phyloP scores from a whole-genome alignment of 2,113 vertebrate genomes.

The Halcyon senegalensis region DNA sequence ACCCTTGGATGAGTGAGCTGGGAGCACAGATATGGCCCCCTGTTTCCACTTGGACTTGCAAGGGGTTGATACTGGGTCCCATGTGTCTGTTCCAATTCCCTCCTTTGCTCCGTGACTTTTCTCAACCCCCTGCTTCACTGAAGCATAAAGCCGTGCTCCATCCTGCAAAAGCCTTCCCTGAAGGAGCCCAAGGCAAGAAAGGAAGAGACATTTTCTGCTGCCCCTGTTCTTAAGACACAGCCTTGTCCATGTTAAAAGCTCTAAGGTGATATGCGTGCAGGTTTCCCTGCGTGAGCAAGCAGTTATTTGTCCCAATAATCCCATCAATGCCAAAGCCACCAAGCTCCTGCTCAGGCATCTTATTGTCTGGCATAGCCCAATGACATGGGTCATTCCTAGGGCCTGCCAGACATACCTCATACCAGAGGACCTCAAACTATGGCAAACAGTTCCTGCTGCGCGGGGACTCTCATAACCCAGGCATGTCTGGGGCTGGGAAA shows the following conservation, averaged over 20 bases:
- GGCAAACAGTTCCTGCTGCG: not conserved
- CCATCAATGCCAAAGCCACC: not conserved
- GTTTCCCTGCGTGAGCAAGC: not conserved
- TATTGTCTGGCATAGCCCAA: rapidly evolving
- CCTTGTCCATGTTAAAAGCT: not conserved
- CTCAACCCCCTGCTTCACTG: not conserved
- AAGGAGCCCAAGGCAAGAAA: not conserved
- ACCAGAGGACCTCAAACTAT: rapidly evolving
- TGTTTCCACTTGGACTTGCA: not conserved
- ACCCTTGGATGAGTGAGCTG: not conserved
- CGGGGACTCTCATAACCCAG: not conserved
- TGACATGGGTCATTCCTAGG: rapidly evolving
- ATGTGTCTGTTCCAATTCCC: rapidly evolving
- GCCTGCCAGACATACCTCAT: not conserved
- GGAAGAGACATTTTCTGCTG: not conserved
- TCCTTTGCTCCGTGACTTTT: not conserved
- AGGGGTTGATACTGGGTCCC: not conserved
- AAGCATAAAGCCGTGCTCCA: not conserved
- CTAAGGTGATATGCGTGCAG: rapidly evolving
- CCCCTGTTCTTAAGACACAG: not conserved
- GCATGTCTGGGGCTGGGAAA: not conserved
- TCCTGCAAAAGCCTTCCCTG: not conserved
- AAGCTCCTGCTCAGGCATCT: not conserved
- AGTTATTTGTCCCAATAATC: not conserved
- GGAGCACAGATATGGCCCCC: rapidly evolving